A percentile compares a stretch with the other conserved stretches of the same genome.
Evolutionary conservation across 2,888 invertebrate species (phyloP).

Genomic region (Cosmia pyralina): DNA sequence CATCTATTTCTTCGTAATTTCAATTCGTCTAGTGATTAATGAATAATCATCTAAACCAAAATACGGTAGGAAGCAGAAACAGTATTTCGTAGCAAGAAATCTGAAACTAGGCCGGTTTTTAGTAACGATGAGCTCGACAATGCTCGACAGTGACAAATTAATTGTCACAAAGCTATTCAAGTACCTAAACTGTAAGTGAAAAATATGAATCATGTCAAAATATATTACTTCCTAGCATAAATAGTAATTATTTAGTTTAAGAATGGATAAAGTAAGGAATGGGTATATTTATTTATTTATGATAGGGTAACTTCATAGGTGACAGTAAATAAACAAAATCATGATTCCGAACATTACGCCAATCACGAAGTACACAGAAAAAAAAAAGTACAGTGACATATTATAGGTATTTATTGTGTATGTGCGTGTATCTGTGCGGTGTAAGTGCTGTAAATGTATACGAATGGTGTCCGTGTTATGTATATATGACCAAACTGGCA

Average conservation of each 20-base stretch:
- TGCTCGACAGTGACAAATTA: slow-evolving; percentile 51
- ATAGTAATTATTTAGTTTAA: neutral
- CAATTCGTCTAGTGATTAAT: slow-evolving; percentile 28
- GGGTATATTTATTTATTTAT: too few relatives aligned
- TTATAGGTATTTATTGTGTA: too few relatives aligned
- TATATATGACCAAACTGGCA: too few relatives aligned
- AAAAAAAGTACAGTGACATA: too few relatives aligned
- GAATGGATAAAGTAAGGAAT: neutral
- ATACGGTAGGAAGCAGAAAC: slow-evolving; percentile 19
- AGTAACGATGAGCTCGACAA: slow-evolving; percentile 32
- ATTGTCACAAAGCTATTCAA: slow-evolving; percentile 24
- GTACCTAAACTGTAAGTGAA: slow-evolving; percentile 1
- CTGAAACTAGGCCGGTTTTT: slow-evolving; percentile 51
- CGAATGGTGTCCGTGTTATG: too few relatives aligned
- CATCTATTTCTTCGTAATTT: neutral
- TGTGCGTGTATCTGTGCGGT: too few relatives aligned
- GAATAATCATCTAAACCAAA: slow-evolving; percentile 22
- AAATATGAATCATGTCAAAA: slow-evolving; percentile 15
- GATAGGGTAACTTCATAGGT: too few relatives aligned
- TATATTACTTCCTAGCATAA: neutral
- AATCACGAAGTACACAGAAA: too few relatives aligned
- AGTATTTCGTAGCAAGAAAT: slow-evolving; percentile 36
- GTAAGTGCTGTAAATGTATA: too few relatives aligned
- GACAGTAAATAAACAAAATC: too few relatives aligned
- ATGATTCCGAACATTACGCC: too few relatives aligned